These are phyloP conservation scores for Apis cerana DNA, from an alignment of 1,140 invertebrate genomes.

Conservation along the genomic window DNA sequence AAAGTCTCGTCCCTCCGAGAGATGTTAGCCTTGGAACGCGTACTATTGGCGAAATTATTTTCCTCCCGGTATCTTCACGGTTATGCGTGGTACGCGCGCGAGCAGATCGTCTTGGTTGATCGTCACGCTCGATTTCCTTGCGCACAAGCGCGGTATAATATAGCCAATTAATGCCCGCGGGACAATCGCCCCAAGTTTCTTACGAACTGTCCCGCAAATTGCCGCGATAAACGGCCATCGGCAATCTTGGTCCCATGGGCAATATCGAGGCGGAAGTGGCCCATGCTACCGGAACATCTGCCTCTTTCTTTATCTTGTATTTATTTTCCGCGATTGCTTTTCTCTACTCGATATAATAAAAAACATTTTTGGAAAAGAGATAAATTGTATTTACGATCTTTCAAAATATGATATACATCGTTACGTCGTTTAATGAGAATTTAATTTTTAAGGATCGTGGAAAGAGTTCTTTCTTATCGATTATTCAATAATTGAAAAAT, in stretches of 20 bases:
- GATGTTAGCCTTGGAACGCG: neutral
- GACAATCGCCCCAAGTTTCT: conserved; percentile 57
- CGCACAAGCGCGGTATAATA: conserved; percentile 37
- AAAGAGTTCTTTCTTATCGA: no score
- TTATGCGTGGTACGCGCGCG: conserved; percentile 13
- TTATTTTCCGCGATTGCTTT: neutral
- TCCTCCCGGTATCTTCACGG: conserved; percentile 18
- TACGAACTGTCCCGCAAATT: conserved; percentile 62
- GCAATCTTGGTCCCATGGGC: neutral
- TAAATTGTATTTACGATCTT: no score
- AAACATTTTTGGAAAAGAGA: no score
- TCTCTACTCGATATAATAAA: no score
- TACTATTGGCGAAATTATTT: conserved; percentile 39
- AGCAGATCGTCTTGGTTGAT: conserved; percentile 50
- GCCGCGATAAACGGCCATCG: conserved; percentile 48
- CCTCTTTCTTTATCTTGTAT: neutral
- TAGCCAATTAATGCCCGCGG: conserved; percentile 60
- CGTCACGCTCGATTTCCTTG: conserved; percentile 58
- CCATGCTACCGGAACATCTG: conserved; percentile 38
- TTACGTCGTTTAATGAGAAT: no score
- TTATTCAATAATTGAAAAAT: no score
- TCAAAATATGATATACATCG: no score
- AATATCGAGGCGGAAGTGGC: conserved; percentile 50
- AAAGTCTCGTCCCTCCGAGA: no score
- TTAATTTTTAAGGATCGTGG: no score